Evolutionary conservation across 2,888 invertebrate genomes (phyloP), one percentile per base, ranked within the genome.

Genomic region (Invenusta paracnida): DNA sequence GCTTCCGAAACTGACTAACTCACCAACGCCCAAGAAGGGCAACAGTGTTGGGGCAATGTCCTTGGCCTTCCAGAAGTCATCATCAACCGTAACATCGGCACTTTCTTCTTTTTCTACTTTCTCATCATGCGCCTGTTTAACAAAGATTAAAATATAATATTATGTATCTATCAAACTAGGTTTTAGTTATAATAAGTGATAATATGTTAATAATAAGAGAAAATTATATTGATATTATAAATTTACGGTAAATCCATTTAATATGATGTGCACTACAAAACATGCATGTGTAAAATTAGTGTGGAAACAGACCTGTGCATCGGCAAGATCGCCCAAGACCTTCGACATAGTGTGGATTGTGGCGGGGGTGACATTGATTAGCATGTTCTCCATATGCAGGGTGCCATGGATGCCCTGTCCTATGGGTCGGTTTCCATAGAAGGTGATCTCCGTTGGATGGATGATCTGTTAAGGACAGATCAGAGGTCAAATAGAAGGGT

Each of bases 311-410:
- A 73, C 73, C 73, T 73, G 73, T 2, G 17, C 73, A 5, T 23
- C 84, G 1, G 67, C 11, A 1, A 84, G 67, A 28, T 66, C 73
- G 23, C 67, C 73, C 66, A 84, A 29, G 1, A 84, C 73, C 23
- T 84, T 84, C 0, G 84, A 84, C 27, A 84, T 66, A 5, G 67
- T 84, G 67, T 84, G 84, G 28, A 84, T 84, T 1, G 67, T 67
- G 25, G 84, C 84, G 0, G 84, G 84, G 0, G 84, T 84, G 25
- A 84, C 73, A 29, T 84, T 29, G n/a, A 84, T 67, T 5, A 84
- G 67, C 23, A 84, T 27, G 67, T 84, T 66, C 25, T 84, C 84
- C 84, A 84, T 84, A 27, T 66, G 67, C 0, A 84, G 73, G 30
- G 27, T 67, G 5, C 84, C 84, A 27, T 84, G 84, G 67, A 84